Evolutionary conservation across 2,113 vertebrate species (phyloP).

Genomic region (Engraulis encrasicolus): DNA sequence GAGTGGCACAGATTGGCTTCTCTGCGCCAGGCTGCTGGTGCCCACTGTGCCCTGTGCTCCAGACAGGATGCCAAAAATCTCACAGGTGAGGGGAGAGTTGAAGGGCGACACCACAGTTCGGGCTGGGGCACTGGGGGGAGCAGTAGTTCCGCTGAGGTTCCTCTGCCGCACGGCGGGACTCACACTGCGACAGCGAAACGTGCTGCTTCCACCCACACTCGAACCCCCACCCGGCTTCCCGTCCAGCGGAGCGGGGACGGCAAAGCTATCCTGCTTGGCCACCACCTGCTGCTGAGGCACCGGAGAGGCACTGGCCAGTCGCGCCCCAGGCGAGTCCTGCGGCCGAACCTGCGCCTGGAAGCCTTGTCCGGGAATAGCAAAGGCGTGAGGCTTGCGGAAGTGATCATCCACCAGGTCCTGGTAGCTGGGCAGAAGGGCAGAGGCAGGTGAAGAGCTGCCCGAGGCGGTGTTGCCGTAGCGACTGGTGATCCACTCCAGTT

Average conservation of each 20-base stretch:
- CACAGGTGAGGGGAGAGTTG: conserved; percentile 86
- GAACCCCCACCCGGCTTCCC: conserved; percentile 79
- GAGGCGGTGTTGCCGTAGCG: conserved; percentile 77
- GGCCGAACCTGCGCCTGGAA: conserved; percentile 89
- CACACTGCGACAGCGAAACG: conserved; percentile 89
- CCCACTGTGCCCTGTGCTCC: conserved; percentile 81
- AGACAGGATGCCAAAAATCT: conserved; percentile 86
- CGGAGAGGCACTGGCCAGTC: conserved; percentile 91
- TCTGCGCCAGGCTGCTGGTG: conserved; percentile 90
- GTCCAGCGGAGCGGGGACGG: conserved; percentile 94
- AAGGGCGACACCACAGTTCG: conserved; percentile 85
- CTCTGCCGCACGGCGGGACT: conserved; percentile 93
- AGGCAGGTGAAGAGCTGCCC: conserved; percentile 73
- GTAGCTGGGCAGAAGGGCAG: conserved; percentile 89
- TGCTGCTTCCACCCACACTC: conserved; percentile 77
- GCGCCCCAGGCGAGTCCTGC: conserved; percentile 86
- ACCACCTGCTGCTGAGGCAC: conserved; percentile 80
- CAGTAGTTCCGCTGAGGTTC: conserved; percentile 90
- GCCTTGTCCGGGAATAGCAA: conserved; percentile 91
- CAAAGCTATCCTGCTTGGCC: conserved; percentile 94
- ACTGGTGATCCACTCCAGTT: conserved; percentile 96
- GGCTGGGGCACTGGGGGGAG: conserved; percentile 77
- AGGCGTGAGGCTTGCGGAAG: conserved; percentile 97
- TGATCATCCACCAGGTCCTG: conserved; percentile 94
- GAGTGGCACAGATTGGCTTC: conserved; percentile 95